Evolutionary conservation across 2,888 invertebrate genomes (phyloP), one percentile per base, ranked within the genome.

Genomic region (Scaptomyza tumidula): DNA sequence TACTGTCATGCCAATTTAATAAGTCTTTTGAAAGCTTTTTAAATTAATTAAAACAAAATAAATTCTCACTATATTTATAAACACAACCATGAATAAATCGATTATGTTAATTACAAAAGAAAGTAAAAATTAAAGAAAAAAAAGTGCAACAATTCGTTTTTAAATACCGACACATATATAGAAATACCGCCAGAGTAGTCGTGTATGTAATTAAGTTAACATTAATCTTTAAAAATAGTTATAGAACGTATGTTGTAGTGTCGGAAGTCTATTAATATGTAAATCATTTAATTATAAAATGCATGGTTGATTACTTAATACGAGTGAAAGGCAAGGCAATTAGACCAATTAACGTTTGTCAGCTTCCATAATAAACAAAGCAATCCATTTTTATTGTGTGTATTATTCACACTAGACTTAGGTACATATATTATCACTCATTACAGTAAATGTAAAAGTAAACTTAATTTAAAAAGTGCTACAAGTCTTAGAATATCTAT

Each of bases 31-130:
- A 86, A 88, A 86, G 83, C 86, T 88, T 88, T 37, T 83, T 86
- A 88, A 86, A 77, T 48, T 58, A 75, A 75, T 73, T 52, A 39
- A 39, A 11, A 35, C 11, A 54, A 64, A 64, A 75, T 45, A 60
- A 88, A 83, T 83, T 83, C 88, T 88, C 88, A 83, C 69, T 85
- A 76, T 80, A 83, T 77, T 67, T 53, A 77, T 54, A 63, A 48
- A 85, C 14, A 65, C 46, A 54, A 66, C 29, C 67, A 69, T 68
- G 60, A 68, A 77, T 62, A 57, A 63, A 63, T 39, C 60, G 39
- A 60, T 57, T 54, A 71, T 57, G 55, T 68, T 62, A 57, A 69
- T 46, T 44, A 56, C 43, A 27, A 49, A 69, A 24, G 5, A 55
- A 55, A 27, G 45, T n/a, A 52, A 55, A 27, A 52, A 53, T 13